Base-by-base conservation (phyloP, 2,888 invertebrate species). In the Atherix ibis region DNA sequence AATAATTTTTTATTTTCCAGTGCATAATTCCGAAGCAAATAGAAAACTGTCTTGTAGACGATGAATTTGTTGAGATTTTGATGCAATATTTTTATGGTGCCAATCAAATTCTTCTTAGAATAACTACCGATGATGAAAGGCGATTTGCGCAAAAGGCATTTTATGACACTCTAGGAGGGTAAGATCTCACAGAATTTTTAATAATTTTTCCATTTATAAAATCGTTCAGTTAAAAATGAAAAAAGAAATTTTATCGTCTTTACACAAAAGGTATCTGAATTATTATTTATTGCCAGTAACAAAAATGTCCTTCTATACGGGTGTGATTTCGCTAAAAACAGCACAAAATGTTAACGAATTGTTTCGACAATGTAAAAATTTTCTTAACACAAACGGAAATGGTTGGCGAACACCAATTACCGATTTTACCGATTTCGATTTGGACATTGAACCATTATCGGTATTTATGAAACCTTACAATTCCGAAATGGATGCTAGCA, bases 371-470 rank as follows among this genome's bases (percentile, higher is more conserved):
- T 54, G 54, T 22, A 52, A 48, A 38, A 18, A 36, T 2, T 42
- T 46, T 16, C 45, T 59, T 8, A 61, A 61, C 36, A 61, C 61
- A 3, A 54, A 60, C 37, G 61, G 61, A 10, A 58, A 59, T 37
- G 55, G 53, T 8, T 61, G 61, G 61, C 46, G 35, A 18, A 13
- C 40, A 5, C 50, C 57, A 1, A 36, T 44, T 1, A 27, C 19
- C 3, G 47, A 57, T 38, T 46, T 55, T 12, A 43, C 34, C 3
- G 42, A 48, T 35, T 36, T 51, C 22, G 36, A 47, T 3, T 32
- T 43, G 4, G 37, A 39, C 5, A 46, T 54, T 33, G 46, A 51
- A 32, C 48, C 53, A 9, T 27, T 54, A 4, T 41, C 33, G 19
- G 40, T 49, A 32, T 15, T 36, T 4, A 16, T 31, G 4, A 39